Base-by-base conservation (phyloP, 1,140 invertebrate genomes). In the Calliopsis andreniformis region DNA sequence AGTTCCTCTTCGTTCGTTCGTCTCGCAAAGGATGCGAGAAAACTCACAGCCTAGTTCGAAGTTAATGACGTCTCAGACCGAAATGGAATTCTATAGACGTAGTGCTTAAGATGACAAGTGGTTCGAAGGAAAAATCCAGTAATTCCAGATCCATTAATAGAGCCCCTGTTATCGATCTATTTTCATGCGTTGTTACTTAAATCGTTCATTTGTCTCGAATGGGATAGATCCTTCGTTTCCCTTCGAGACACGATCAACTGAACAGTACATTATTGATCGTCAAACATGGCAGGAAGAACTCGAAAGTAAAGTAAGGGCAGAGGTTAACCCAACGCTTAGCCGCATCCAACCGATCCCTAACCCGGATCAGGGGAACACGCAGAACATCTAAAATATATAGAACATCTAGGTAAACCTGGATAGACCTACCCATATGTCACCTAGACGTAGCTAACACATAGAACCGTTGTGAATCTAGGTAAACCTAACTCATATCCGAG, bases 21-120 rank as follows among this genome's bases (percentile, higher is more conserved):
- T 73, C 25, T 30, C 42, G 32, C 64, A 42, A 39, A 62, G 61
- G 47, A 30, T 45, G 45, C 67, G 75, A 67, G 77, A 35, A 66
- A 75, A 68, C 63, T 62, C 61, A 43, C 56, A 58, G 69, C 45
- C 64, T 77, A 59, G 32, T 77, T 63, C 47, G 25, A 5, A 55
- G 69, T 63, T 78, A 80, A 78, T 78, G 76, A 55, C 63, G 32
- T 67, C 76, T 78, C 42, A 62, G 68, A 23, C 55, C 61, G 35
- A 80, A 78, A 47, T 68, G 64, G 56, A 47, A 80, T 80, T 72
- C 68, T 55, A 32, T 49, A 62, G 12, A 63, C 58, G 56, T 55
- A 47, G 62, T 67, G 47, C 68, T 39, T 59, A 16, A 32, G 68
- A 55, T 61, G 39, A 12, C 28, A 43, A n/a, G n/a, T n/a, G n/a